Conservation (phyloP, 1,140 invertebrate species). For the Drosophila ananassae region DNA sequence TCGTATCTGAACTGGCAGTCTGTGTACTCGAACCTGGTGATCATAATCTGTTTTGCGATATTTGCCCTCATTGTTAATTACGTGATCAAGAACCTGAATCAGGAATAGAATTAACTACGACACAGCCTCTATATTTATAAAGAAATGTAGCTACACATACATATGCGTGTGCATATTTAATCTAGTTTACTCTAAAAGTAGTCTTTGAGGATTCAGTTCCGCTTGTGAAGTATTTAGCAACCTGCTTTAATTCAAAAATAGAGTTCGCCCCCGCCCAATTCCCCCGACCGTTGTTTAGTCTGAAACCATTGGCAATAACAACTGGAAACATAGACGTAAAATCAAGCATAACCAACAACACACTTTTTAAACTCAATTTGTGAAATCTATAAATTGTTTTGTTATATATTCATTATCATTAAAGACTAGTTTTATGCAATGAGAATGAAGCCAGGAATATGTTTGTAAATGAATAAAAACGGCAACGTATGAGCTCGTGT, state of each 20-base stretch:
- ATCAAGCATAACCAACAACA: conserved; percentile 4
- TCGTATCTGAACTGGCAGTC: conserved; percentile 83
- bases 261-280: neutral
- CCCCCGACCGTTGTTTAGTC: conserved; percentile 49
- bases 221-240: conserved; percentile 67
- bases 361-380: conserved; percentile 58
- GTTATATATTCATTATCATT: conserved; percentile 76
- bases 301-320: conserved; percentile 61
- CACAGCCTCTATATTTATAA: conserved; percentile 68
- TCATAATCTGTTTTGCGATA: conserved; percentile 83
- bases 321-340: conserved; percentile 10
- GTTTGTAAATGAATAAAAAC: conserved; percentile 73
- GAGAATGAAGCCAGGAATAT: conserved; percentile 48
- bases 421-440: conserved; percentile 59
- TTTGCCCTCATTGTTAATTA: conserved; percentile 84
- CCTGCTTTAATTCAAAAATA: conserved; percentile 39
- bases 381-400: conserved; percentile 65
- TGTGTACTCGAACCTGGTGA: conserved; percentile 80
- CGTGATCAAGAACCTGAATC: conserved; percentile 83
- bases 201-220: conserved; percentile 43
- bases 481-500: conserved; percentile 51
- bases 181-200: conserved; percentile 68
- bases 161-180: conserved; percentile 63
- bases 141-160: conserved; percentile 42
- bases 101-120: conserved; percentile 78